Percentiles rank a stretch among this genome's conserved stretches.
Conservation (phyloP, 1,140 invertebrate genomes). For the Diabrotica undecimpunctata region DNA sequence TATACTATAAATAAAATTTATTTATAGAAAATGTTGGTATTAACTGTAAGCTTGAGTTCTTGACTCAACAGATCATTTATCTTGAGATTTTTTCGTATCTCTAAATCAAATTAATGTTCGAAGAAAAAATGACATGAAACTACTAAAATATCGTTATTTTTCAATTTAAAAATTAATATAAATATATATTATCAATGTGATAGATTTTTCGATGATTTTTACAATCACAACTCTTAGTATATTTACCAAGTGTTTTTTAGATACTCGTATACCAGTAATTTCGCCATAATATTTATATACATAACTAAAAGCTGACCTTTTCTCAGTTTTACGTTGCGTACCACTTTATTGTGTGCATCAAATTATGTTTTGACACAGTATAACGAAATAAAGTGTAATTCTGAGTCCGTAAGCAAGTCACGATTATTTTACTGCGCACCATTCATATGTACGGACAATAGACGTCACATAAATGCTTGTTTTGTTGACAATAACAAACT, state of each 20-base stretch:
- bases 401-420: slow-evolving; percentile 9
- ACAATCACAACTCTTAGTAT: slow-evolving; percentile 48
- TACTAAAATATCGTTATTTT: slow-evolving; percentile 19
- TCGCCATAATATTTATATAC: slow-evolving; percentile 43
- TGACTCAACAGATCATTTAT: no score
- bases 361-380: slow-evolving; percentile 17
- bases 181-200: slow-evolving; percentile 49
- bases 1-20: no score
- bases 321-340: slow-evolving; percentile 26
- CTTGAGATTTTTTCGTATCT: no score
- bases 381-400: slow-evolving; percentile 27
- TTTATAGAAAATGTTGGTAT: no score
- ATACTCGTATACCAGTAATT: slow-evolving; percentile 49
- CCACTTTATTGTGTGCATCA: slow-evolving; percentile 8
- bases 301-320: slow-evolving; percentile 32
- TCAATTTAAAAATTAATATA: slow-evolving; percentile 34
- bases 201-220: slow-evolving; percentile 51
- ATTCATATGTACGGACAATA: no score
- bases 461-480: no score
- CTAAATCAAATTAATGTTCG: neutral
- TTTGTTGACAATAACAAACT: no score
- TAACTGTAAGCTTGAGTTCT: no score
- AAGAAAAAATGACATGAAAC: slow-evolving; percentile 17
- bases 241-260: slow-evolving; percentile 47
- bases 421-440: no score